Evolutionary conservation across 92 coral and sea anemone species (phyloP), one percentile per base, ranked within the genome.

Genomic region (Chrysogorgia sp.): DNA sequence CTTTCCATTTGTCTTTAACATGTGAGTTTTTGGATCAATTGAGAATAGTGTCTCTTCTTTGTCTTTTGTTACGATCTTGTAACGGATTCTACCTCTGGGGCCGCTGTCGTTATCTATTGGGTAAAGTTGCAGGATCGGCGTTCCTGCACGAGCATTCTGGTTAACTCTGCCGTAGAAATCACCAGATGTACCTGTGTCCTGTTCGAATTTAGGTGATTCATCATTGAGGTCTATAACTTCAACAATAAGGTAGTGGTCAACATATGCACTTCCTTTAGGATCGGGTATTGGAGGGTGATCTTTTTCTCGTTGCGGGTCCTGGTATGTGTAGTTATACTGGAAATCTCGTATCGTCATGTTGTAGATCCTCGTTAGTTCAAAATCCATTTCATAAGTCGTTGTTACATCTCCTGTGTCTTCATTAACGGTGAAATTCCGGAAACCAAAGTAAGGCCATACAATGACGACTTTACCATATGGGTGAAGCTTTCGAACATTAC

Each of bases 11-110:
- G 96, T 91, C 60, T 77, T 79, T 28, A 96, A 81, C 0, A 63
- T 83, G 22, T 96, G 97, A 29, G 82, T 81, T 40, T 56, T 55
- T 3, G 86, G n/a, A 48, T 89, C 84, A 75, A 72, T 72, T 17
- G 79, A 53, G 41, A 72, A 72, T 7, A 35, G 47, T 26, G 64
- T 29, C 25, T 72, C 63, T 14, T 34, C 30, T 4, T 5, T 8
- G 34, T 25, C 50, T 1, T 53, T 49, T 22, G 65, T 72, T 34
- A 1, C 20, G 13, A 96, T 72, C 28, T 56, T 34, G 32, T 31
- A 72, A 26, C 79, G 65, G 31, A 72, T 72, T 59, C 79, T 35
- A 32, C 79, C 79, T 31, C 79, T 26, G 22, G 79, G 65, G 17
- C 79, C 79, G 34, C 65, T 53, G 34, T 72, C 79, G 23, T 55